Conservation (phyloP, 2,797 vertebrate genomes). For the Callimico goeldii region DNA sequence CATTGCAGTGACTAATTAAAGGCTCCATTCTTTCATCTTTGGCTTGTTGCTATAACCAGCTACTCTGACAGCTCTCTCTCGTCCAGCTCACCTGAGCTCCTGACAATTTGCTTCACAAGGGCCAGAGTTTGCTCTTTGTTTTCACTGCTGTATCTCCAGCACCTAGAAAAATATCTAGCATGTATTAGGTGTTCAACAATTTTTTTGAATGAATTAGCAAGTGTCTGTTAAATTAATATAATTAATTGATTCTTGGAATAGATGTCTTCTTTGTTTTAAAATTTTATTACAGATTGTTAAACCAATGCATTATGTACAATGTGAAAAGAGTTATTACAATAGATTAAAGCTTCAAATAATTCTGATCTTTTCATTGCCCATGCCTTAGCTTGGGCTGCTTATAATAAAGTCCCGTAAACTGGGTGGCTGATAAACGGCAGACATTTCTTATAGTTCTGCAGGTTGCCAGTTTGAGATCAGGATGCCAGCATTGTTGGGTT, state of each 20-base stretch:
- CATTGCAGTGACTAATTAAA: not conserved
- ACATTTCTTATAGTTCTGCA: not conserved
- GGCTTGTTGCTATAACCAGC: not conserved
- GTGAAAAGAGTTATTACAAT: not conserved
- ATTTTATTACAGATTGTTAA: not conserved
- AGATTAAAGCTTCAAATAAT: not conserved
- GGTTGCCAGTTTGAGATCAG: not conserved
- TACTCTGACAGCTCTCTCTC: not conserved
- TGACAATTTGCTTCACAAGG: not conserved
- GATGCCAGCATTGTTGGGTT: not conserved
- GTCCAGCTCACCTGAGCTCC: not conserved
- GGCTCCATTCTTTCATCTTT: not conserved
- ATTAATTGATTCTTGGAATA: not conserved
- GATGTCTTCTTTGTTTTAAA: not conserved
- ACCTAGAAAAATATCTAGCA: not conserved
- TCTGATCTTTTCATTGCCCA: not conserved
- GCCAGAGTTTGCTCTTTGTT: not conserved
- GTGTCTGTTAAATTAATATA: not conserved
- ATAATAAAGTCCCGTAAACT: not conserved
- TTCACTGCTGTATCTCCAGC: not conserved
- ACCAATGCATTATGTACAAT: not conserved
- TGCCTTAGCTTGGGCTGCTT: not conserved
- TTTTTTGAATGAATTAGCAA: not conserved
- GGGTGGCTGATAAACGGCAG: not conserved
- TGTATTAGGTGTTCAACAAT: not conserved